These are phyloP conservation scores for Colletes latitarsis DNA, from an alignment of 1,140 invertebrate genomes.

Conservation along the genomic window DNA sequence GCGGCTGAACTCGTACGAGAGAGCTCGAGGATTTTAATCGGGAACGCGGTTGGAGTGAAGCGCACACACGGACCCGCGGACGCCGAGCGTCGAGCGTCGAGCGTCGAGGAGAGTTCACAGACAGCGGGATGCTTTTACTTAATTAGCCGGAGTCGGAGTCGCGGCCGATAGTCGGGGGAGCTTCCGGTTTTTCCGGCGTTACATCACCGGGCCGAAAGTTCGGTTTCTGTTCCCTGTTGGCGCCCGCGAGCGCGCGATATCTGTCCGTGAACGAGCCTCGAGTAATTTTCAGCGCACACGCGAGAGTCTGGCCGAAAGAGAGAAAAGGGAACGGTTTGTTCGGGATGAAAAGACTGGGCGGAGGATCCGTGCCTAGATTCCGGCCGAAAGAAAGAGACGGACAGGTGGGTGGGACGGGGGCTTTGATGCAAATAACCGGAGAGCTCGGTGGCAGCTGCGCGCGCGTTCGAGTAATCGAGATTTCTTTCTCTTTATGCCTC, in stretches of 20 bases:
- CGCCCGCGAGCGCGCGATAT: not conserved
- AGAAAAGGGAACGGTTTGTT: slow-evolving; percentile 14
- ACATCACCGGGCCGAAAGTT: not conserved
- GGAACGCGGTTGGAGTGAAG: not conserved
- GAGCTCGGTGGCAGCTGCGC: slow-evolving; percentile 27
- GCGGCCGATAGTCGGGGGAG: not conserved
- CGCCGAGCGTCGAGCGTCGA: no score
- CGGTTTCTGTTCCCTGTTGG: no score
- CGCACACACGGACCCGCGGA: not conserved
- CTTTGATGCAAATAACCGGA: slow-evolving; percentile 42
- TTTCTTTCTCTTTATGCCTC: slow-evolving; percentile 13
- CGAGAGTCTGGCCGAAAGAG: slow-evolving; percentile 1
- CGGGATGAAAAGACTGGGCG: slow-evolving; percentile 5
- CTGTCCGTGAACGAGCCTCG: not conserved
- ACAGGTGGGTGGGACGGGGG: not conserved
- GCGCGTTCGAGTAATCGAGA: slow-evolving; percentile 31
- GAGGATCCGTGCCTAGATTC: not conserved
- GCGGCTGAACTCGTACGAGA: not conserved
- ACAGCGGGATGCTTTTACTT: slow-evolving; percentile 30
- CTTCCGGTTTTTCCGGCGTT: not conserved
- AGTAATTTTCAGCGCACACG: slow-evolving; percentile 13
- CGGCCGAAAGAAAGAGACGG: not conserved
- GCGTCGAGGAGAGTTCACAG: slow-evolving; percentile 1
- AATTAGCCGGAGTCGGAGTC: slow-evolving; percentile 25
- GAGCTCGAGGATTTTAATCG: slow-evolving; percentile 1